These are phyloP conservation scores for Ceratitis capitata DNA, from an alignment of 1,140 invertebrate species.

Conservation along the genomic window DNA sequence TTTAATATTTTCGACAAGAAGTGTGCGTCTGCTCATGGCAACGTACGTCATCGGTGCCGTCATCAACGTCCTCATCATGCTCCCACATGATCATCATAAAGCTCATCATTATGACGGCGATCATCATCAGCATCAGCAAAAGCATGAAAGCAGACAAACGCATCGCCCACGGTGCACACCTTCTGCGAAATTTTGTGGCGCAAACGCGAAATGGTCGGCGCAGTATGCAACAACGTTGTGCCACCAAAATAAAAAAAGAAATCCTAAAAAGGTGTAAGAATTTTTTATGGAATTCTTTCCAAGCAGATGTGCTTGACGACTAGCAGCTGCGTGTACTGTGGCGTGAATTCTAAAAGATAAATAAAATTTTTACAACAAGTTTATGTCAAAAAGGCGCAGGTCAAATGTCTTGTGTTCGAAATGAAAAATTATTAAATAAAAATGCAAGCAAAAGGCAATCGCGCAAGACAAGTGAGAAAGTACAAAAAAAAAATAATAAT, in stretches of 20 bases:
- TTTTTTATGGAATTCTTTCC: too few relatives aligned
- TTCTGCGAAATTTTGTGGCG: slow-evolving; percentile 14
- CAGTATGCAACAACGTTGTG: neutral
- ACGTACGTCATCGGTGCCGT: slow-evolving; percentile 15
- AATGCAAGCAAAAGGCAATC: too few relatives aligned
- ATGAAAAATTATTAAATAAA: too few relatives aligned
- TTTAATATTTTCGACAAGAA: neutral
- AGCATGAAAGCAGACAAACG: slow-evolving; percentile 44
- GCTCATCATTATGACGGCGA: neutral
- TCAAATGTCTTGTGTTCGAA: too few relatives aligned
- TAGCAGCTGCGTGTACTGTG: neutral
- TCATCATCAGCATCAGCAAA: too few relatives aligned
- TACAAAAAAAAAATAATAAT: too few relatives aligned
- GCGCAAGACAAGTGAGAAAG: too few relatives aligned
- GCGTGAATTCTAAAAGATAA: neutral
- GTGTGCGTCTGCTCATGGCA: neutral
- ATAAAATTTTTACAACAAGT: neutral
- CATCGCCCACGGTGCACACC: slow-evolving; percentile 47
- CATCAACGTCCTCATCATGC: slow-evolving; percentile 15
- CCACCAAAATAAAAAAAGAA: neutral
- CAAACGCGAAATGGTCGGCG: neutral
- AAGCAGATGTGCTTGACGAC: neutral
- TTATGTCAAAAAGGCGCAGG: too few relatives aligned
- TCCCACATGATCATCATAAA: neutral
- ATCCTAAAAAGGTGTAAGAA: neutral